phyloP scores from a whole-genome alignment of 2,113 vertebrate genomes.

The Lophius piscatorius region DNA sequence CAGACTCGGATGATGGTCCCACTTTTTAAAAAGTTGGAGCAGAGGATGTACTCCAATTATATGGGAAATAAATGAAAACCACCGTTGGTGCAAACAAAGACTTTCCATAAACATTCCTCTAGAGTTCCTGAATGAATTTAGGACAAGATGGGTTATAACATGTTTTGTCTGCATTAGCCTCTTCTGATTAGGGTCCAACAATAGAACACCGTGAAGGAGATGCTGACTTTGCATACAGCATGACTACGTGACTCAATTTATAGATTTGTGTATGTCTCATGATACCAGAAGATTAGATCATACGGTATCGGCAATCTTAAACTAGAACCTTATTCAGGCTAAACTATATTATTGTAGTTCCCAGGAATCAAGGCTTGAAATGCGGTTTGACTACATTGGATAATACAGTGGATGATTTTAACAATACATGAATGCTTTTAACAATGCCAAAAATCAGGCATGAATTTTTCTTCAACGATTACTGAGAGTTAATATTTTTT shows the following conservation, averaged over 20 bases:
- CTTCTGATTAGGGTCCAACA: constrained; percentile 66
- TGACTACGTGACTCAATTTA: constrained; percentile 67
- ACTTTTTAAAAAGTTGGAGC: no score
- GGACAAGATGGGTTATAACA: no score
- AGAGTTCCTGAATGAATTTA: no score
- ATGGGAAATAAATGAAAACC: no score
- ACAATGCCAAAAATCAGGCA: constrained; percentile 13
- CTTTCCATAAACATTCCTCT: constrained; percentile 26
- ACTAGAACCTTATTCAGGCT: constrained; percentile 27
- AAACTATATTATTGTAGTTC: constrained; percentile 27
- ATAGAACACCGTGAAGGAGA: constrained; percentile 68
- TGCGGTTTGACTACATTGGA: constrained; percentile 25
- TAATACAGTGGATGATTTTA: constrained; percentile 31
- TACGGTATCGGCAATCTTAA: constrained; percentile 48
- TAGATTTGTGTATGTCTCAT: constrained; percentile 61
- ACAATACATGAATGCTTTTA: constrained; percentile 37
- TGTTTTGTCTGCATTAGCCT: constrained; percentile 46
- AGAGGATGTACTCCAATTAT: no score
- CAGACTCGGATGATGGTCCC: no score
- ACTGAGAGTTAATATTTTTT: no score
- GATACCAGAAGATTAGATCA: constrained; percentile 57
- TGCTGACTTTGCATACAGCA: constrained; percentile 42
- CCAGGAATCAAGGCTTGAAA: constrained; percentile 5
- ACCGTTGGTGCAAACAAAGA: constrained; percentile 28
- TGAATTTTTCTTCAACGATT: no score